Conservation (phyloP, 2,113 vertebrate species). For the Edolisoma coerulescens region DNA sequence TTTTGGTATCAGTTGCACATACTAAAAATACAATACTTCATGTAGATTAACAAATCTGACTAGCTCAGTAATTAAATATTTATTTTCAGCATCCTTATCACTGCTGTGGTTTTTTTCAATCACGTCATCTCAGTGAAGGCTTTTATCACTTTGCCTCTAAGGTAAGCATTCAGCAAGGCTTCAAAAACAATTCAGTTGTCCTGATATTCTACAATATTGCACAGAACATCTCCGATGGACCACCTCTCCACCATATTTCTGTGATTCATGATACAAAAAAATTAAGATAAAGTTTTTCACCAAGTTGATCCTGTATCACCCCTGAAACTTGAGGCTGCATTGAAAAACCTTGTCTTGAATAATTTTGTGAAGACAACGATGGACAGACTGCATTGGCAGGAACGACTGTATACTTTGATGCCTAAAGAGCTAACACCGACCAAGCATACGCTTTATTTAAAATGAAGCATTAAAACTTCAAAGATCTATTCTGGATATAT, state of each 20-base stretch:
- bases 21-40: background rate
- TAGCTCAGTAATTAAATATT: background rate
- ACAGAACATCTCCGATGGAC: background rate
- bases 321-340: background rate
- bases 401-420: background rate
- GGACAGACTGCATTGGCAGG: background rate
- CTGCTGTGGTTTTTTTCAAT: background rate
- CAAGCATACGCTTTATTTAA: background rate
- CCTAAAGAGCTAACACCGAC: background rate
- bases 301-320: background rate
- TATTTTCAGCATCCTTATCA: background rate
- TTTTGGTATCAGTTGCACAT: background rate
- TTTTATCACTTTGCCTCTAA: background rate
- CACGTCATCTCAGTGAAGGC: background rate
- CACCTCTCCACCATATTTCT: background rate
- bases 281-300: background rate
- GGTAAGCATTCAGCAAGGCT: background rate
- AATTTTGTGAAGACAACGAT: background rate
- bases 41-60: background rate
- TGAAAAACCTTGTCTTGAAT: background rate
- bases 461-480: conserved; percentile 22
- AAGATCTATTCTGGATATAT: conserved; percentile 27
- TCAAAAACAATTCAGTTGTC: background rate
- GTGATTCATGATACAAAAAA: background rate
- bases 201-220: background rate